Conservation (phyloP, 2,797 vertebrate species). For the Morus bassanus region DNA sequence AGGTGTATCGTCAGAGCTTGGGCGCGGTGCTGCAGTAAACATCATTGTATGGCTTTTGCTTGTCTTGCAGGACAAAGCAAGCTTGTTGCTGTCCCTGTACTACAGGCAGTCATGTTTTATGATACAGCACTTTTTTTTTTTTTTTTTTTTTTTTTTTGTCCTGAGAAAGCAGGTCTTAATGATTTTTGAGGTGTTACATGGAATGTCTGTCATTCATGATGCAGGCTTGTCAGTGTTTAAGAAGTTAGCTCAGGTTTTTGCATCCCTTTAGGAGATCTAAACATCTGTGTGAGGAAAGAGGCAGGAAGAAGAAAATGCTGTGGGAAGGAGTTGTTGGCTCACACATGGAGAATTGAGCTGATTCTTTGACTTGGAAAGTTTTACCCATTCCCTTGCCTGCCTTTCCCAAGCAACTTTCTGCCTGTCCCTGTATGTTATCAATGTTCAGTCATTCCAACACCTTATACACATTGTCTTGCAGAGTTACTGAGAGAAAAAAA, state of each 20-base stretch:
- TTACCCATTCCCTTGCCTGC: background rate
- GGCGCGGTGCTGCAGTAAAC: background rate
- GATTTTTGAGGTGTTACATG: background rate
- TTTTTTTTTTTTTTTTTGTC: no score
- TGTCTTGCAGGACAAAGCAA: background rate
- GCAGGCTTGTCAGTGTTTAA: background rate
- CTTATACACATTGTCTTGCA: background rate
- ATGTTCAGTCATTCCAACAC: background rate
- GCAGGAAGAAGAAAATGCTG: background rate
- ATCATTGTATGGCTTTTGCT: background rate
- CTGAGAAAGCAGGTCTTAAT: background rate
- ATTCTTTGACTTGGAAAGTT: background rate
- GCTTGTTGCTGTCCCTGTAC: background rate
- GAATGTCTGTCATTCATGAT: background rate
- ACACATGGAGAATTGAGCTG: background rate
- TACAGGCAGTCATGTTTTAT: background rate
- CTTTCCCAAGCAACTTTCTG: constrained; percentile 12
- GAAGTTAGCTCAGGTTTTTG: constrained; percentile 5
- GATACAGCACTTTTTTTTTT: background rate
- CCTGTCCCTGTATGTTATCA: background rate
- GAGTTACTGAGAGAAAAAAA: background rate
- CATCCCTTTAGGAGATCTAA: background rate
- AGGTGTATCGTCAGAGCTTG: background rate
- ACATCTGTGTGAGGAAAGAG: background rate
- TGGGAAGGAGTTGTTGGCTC: background rate